These are phyloP conservation scores for Pica pica DNA, from an alignment of 2,113 vertebrate species.

Conservation along the genomic window DNA sequence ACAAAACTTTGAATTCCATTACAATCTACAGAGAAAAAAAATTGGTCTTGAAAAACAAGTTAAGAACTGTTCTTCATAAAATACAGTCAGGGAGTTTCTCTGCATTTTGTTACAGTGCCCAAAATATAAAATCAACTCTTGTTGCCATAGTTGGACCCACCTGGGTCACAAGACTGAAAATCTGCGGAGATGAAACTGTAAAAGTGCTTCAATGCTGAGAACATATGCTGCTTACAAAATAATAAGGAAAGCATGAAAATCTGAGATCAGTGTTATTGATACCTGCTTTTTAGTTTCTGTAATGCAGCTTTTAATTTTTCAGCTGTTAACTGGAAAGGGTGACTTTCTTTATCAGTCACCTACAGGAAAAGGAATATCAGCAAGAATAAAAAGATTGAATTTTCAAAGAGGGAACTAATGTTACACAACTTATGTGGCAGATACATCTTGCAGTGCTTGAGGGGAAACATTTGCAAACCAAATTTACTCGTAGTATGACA, in stretches of 20 bases:
- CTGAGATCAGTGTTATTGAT: neutral
- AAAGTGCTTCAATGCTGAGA: neutral
- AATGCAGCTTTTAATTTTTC: slow-evolving; percentile 32
- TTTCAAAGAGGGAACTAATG: neutral
- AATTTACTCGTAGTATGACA: neutral
- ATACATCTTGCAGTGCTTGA: neutral
- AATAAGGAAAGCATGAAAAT: neutral
- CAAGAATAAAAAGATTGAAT: neutral
- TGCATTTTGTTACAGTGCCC: neutral
- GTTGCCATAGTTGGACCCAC: neutral
- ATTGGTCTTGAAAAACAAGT: neutral
- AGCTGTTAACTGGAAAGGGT: slow-evolving; percentile 5
- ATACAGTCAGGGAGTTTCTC: neutral
- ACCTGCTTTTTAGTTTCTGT: neutral
- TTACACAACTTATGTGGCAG: neutral
- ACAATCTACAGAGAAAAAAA: neutral
- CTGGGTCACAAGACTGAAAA: neutral
- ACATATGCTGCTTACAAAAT: neutral
- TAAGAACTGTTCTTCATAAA: neutral
- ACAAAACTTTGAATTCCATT: neutral
- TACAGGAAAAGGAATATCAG: neutral
- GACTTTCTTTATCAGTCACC: neutral
- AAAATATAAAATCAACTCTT: neutral
- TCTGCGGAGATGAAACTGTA: neutral
- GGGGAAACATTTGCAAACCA: neutral